Evolutionary conservation across 1,140 invertebrate species (phyloP).

Genomic region (Caenorhabditis brenneri): DNA sequence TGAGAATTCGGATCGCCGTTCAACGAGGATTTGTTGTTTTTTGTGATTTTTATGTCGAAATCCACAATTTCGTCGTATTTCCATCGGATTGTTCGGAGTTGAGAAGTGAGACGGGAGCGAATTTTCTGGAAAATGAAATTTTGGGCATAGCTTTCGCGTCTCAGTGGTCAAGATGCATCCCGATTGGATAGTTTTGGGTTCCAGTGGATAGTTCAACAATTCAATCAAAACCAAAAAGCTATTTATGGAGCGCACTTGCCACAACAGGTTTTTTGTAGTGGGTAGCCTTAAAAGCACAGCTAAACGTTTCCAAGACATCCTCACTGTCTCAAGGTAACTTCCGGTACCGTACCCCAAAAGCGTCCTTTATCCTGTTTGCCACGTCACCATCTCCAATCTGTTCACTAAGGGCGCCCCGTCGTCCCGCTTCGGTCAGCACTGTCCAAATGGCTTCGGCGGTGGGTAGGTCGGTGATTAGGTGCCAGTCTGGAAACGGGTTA

Average conservation of each 20-base stretch:
- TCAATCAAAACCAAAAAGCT: too few species aligned
- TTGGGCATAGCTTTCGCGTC: too few species aligned
- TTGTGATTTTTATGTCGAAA: background rate
- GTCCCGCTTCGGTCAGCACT: background rate
- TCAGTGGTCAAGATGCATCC: too few species aligned
- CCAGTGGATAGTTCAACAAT: too few species aligned
- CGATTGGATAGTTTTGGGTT: too few species aligned
- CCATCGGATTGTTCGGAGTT: background rate
- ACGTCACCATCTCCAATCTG: slow-evolving; percentile 6
- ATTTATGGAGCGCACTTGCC: background rate
- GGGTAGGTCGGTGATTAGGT: background rate
- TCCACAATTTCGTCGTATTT: background rate
- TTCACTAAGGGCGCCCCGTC: background rate
- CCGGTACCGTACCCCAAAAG: background rate
- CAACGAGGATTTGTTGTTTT: background rate
- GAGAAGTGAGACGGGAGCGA: background rate
- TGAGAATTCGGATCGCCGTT: background rate
- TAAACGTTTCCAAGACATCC: too few species aligned
- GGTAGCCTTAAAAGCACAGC: too few species aligned
- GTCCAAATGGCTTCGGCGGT: background rate
- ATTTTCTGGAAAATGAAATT: slow-evolving; percentile 12
- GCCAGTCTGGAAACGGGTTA: too few species aligned
- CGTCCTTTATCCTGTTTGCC: background rate
- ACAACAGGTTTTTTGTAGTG: too few species aligned
- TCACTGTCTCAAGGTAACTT: background rate